Conservation (phyloP, 2,797 vertebrate species). For the Anguilla pacifica region DNA sequence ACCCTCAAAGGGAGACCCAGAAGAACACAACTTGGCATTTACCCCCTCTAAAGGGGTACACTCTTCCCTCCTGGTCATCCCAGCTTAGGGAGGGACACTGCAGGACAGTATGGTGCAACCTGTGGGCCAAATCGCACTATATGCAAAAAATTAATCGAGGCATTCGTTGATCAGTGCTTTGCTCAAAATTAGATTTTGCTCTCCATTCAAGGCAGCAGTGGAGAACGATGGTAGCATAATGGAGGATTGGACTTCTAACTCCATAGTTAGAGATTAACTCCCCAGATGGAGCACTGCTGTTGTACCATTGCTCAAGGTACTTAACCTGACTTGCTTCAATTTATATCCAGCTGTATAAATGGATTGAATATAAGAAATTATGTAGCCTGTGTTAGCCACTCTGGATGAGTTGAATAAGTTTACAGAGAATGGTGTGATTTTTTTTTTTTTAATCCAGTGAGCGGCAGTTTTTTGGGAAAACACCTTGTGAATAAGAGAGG, state of each 20-base stretch:
- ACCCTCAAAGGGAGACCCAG: conserved; percentile 39
- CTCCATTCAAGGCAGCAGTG: neutral
- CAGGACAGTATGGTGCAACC: neutral
- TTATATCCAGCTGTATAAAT: too few relatives aligned
- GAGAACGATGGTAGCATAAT: too few relatives aligned
- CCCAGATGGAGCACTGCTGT: neutral
- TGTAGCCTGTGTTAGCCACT: too few relatives aligned
- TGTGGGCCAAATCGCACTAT: neutral
- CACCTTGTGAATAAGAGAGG: too few relatives aligned
- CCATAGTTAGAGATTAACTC: neutral
- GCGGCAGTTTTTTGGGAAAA: too few relatives aligned
- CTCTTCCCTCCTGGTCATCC: neutral
- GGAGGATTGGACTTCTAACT: neutral
- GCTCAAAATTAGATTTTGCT: too few relatives aligned
- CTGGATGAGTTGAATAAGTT: too few relatives aligned
- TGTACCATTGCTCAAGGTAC: neutral
- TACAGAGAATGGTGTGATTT: too few relatives aligned
- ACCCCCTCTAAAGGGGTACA: neutral
- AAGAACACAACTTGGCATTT: neutral
- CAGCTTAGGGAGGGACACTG: neutral
- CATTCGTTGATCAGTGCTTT: neutral
- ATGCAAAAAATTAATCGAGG: neutral
- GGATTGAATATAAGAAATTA: too few relatives aligned
- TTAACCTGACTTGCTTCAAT: too few relatives aligned
- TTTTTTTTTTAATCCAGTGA: too few relatives aligned